These are phyloP conservation scores for Cyprichromis sp. DNA, from an alignment of 2,113 vertebrate species.

Conservation along the genomic window DNA sequence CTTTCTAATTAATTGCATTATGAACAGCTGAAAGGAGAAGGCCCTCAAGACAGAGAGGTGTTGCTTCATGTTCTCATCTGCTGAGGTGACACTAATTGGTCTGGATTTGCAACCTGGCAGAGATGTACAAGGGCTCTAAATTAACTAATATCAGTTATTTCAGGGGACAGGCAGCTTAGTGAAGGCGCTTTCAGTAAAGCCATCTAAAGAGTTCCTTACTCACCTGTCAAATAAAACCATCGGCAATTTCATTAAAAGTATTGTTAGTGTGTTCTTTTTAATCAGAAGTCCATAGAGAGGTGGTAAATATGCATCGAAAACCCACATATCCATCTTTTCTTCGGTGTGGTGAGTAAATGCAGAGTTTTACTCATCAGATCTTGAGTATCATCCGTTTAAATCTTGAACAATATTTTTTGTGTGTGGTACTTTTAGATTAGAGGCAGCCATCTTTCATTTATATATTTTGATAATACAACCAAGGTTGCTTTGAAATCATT, in stretches of 20 bases:
- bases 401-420: not conserved
- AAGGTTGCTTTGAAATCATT: not conserved
- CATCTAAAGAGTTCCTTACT: not conserved
- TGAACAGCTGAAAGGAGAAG: conserved; percentile 31
- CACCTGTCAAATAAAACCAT: not conserved
- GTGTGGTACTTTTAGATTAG: not conserved
- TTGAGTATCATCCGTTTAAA: not conserved
- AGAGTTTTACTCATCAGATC: not conserved
- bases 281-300: not conserved
- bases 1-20: conserved; percentile 52
- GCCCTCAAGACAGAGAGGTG: conserved; percentile 33
- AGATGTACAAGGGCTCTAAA: not conserved
- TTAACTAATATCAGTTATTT: not conserved
- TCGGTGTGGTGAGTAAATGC: not conserved
- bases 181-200: not conserved
- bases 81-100: conserved; percentile 36
- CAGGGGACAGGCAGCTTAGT: not conserved
- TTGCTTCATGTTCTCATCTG: conserved; percentile 43
- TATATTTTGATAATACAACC: not conserved
- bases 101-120: conserved; percentile 23
- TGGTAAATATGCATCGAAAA: not conserved
- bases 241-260: not conserved
- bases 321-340: not conserved
- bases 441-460: not conserved
- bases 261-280: not conserved